Base-by-base conservation (phyloP, 2,888 invertebrate species). In the Petrolisthes manimaculis region DNA sequence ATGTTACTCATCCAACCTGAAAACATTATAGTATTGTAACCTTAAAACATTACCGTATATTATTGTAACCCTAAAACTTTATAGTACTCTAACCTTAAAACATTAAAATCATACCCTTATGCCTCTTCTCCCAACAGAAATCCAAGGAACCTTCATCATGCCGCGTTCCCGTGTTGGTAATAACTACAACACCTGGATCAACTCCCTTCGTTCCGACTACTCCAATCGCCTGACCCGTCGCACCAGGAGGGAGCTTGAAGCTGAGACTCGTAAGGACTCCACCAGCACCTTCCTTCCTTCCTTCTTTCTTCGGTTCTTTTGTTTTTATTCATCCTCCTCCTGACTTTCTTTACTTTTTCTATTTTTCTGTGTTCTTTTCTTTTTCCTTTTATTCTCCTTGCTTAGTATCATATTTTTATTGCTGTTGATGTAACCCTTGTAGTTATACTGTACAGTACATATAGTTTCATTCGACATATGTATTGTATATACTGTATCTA, bases 151-250 rank as follows among this genome's bases (percentile, higher is more conserved):
- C n/a, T 54, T 53, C 75, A 77, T 67, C 53, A 84, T 80, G 74
- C 9, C 74, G n/a, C 4, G 56, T 2, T 74, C 71, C 51, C 85
- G 90, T 4, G 37, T 67, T 37, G 90, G 90, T 55, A 55, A 56
- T 6, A 83, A 56, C 77, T 80, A 88, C 83, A 84, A 86, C 84
- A 89, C 88, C 77, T 91, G 88, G 88, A 55, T 91, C 55, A 91
- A 84, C 88, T 84, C 83, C 54, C 84, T 91, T 5, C 24, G 91
- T 51, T 61, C 89, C 4, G 54, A 88, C 85, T 89, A 86, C 82
- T 37, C 86, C 53, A 18, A 86, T 9, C 56, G 56, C 21, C 77
- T 91, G 9, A 78, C 77, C 12, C 77, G 85, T 1, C 83, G 91
- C 6, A 71, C 55, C 0, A 79, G n/a, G 1, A 77, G 71, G 14